Evolutionary conservation across 2,113 vertebrate species (phyloP).

Genomic region (Ginglymostoma cirratum): DNA sequence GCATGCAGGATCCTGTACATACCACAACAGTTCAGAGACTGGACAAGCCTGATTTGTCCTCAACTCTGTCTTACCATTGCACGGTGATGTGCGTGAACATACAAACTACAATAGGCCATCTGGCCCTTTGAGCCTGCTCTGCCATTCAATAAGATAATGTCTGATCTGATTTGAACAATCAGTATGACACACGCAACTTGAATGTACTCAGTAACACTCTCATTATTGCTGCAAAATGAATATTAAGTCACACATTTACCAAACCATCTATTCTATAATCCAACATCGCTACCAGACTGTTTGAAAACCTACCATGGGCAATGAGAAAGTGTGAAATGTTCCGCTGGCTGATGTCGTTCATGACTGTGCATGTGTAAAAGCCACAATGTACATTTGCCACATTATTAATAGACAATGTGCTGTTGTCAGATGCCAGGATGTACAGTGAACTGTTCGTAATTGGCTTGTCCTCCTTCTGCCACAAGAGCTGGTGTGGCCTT

Average conservation of each 20-base stretch:
- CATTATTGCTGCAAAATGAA: not conserved
- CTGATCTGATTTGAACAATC: not conserved
- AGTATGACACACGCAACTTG: not conserved
- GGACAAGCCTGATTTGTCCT: too few relatives aligned
- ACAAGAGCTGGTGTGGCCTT: not conserved
- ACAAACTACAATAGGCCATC: too few relatives aligned
- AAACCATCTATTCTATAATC: not conserved
- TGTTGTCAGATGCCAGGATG: not conserved
- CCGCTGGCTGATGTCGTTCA: not conserved
- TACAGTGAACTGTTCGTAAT: not conserved
- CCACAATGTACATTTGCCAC: not conserved
- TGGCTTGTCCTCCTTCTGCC: not conserved
- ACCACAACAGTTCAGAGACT: too few relatives aligned
- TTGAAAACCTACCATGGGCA: slow-evolving; percentile 24
- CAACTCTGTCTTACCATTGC: too few relatives aligned
- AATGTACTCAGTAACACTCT: not conserved
- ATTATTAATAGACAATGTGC: not conserved
- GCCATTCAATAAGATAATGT: too few relatives aligned
- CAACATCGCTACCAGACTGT: not conserved
- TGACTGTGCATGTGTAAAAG: not conserved
- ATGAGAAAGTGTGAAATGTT: slow-evolving; percentile 14
- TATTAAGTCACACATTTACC: not conserved
- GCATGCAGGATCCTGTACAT: too few relatives aligned
- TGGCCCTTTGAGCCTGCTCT: too few relatives aligned
- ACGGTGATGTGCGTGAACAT: too few relatives aligned